Evolutionary conservation across 2,888 invertebrate species (phyloP), one percentile per base, ranked within the genome.

Genomic region (Muscina levida): DNA sequence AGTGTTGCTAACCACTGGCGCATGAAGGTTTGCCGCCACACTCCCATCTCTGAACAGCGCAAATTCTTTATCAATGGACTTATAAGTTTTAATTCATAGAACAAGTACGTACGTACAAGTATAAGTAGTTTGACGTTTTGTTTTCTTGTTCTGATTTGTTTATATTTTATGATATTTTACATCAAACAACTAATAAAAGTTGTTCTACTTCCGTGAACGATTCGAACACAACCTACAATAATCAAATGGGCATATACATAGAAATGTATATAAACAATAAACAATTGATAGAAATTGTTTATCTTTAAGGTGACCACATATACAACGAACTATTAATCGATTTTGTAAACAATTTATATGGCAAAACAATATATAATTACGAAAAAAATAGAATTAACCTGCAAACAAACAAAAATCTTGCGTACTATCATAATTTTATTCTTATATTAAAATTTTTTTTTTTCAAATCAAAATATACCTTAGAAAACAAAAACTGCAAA

Each of bases 191-290:
- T 26, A 67, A 48, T 67, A 67, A 17, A 67, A 51, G 11, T 67
- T 67, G 67, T 37, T 67, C 67, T 17, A 67, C 51, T 67, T 67
- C 51, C 67, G 67, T 11, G 37, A 67, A 37, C 51, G 19, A 66
- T 15, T 57, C 19, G 10, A 42, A 42, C 22, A 48, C 48, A 31
- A 46, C 22, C 6, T n/a, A 8, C n/a, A 56, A 31, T 39, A 37
- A 57, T 57, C 59, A 59, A 59, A 59, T 24, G 44, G 4, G 2
- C 11, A n/a, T 13, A 10, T 57, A 57, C 15, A 15, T 37, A 4
- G 57, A 44, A 44, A 44, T 31, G 31, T 31, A 51, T 22, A 56
- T 56, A 24, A 19, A 53, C 22, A 53, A 24, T 22, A 53, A 22
- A 53, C 53, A 24, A 53, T 53, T 22, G 24, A 53, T 24, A 53